These are phyloP conservation scores for Probaryconus sp. DNA, from an alignment of 1,140 invertebrate species.

Conservation along the genomic window DNA sequence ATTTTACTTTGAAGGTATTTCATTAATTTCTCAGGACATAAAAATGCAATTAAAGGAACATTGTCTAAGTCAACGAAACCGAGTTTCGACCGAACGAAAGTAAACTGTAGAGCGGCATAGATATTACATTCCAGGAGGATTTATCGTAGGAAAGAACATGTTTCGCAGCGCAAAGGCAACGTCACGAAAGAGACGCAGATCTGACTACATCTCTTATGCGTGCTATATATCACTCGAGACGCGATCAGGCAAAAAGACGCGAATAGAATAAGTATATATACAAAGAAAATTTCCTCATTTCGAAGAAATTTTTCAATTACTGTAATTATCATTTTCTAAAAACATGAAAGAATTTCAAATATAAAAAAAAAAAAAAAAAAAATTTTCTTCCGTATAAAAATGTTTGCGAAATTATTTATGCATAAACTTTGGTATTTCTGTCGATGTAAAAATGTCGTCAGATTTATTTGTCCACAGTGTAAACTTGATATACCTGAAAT, in stretches of 20 bases:
- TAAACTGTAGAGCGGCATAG: constrained; percentile 13
- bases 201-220: constrained; percentile 70
- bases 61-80: constrained; percentile 5
- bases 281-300: neutral
- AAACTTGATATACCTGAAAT: no score
- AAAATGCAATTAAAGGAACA: constrained; percentile 46
- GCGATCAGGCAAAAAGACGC: constrained; percentile 21
- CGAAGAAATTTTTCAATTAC: no score
- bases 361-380: no score
- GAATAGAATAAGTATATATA: no score
- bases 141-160: constrained; percentile 74
- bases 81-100: constrained; percentile 18
- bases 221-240: constrained; percentile 67
- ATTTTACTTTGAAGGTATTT: neutral
- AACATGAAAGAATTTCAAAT: no score
- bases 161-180: constrained; percentile 69
- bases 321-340: no score
- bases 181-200: constrained; percentile 70
- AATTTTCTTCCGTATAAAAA: no score
- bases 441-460: no score
- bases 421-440: no score
- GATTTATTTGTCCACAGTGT: no score
- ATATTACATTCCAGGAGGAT: constrained; percentile 58
- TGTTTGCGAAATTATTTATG: no score
- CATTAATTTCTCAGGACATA: constrained; percentile 38